Evolutionary conservation across 2,113 vertebrate species (phyloP).

Genomic region (Patagioenas fasciata): DNA sequence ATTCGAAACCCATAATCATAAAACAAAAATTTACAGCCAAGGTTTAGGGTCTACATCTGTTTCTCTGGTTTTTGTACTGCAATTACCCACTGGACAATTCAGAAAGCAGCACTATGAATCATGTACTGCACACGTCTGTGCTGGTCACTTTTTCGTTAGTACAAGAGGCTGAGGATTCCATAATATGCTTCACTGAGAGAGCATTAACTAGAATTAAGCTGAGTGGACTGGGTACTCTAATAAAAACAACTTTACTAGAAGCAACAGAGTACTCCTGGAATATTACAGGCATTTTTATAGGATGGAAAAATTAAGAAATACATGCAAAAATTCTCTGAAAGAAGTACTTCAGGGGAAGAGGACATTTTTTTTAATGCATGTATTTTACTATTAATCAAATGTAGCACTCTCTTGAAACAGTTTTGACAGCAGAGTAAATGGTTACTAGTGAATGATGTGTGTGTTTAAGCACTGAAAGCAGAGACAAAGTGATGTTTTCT

Average conservation of each 20-base stretch:
- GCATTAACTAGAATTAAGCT: constrained; percentile 35
- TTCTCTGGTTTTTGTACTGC: constrained; percentile 78
- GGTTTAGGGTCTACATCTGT: constrained; percentile 81
- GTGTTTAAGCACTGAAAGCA: constrained; percentile 42
- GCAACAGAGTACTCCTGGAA: constrained; percentile 6
- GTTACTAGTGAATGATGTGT: constrained; percentile 51
- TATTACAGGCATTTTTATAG: constrained; percentile 8
- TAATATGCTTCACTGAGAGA: background rate
- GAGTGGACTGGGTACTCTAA: constrained; percentile 16
- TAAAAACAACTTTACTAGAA: constrained; percentile 33
- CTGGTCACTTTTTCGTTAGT: constrained; percentile 61
- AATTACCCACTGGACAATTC: constrained; percentile 81
- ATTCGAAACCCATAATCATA: constrained; percentile 83
- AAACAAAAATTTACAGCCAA: constrained; percentile 80
- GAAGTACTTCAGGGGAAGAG: background rate
- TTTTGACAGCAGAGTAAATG: constrained; percentile 67
- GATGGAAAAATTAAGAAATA: constrained; percentile 3
- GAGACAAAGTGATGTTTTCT: constrained; percentile 61
- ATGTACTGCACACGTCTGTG: constrained; percentile 61
- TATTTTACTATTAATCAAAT: constrained; percentile 53
- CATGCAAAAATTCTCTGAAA: constrained; percentile 23
- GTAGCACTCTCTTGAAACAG: constrained; percentile 52
- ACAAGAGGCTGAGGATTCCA: constrained; percentile 1
- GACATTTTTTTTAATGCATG: background rate
- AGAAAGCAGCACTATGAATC: constrained; percentile 75